A percentile compares a stretch with the other conserved stretches of the same genome.
Evolutionary conservation across 2,888 invertebrate genomes (phyloP).

Genomic region (Platycheirus rosarum): DNA sequence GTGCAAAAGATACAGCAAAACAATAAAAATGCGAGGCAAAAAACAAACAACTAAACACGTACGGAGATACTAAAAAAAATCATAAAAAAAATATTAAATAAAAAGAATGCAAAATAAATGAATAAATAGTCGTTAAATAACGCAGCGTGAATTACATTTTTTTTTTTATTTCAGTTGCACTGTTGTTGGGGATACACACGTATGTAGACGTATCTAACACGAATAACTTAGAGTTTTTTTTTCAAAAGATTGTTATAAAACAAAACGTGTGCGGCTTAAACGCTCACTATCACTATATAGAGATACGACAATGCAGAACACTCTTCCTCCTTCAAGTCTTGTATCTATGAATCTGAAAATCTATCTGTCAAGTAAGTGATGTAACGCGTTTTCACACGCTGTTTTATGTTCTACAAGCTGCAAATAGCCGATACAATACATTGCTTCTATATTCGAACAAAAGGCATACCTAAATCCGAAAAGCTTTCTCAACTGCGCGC

Average conservation of each 20-base stretch:
- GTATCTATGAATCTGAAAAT: slow-evolving; percentile 21
- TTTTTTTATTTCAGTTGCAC: slow-evolving; percentile 26
- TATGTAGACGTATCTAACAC: slow-evolving; percentile 1
- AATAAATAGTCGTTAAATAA: slow-evolving; percentile 62
- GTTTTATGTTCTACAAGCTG: slow-evolving; percentile 45
- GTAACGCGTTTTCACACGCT: slow-evolving; percentile 69
- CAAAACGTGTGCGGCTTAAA: slow-evolving; percentile 19
- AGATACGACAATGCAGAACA: slow-evolving; percentile 7
- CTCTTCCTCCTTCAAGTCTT: slow-evolving; percentile 27
- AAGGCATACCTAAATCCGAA: not conserved
- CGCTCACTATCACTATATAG: slow-evolving; percentile 7
- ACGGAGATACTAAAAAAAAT: slow-evolving; percentile 31
- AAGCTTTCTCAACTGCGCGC: slow-evolving; percentile 52
- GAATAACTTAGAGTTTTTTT: too few species aligned
- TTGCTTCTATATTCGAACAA: slow-evolving; percentile 33
- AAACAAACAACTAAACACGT: slow-evolving; percentile 8
- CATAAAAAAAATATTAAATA: slow-evolving; percentile 12
- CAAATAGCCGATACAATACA: slow-evolving; percentile 9
- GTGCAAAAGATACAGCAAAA: slow-evolving; percentile 16
- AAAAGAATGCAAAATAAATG: slow-evolving; percentile 57
- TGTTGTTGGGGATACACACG: slow-evolving; percentile 29
- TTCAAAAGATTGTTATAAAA: slow-evolving; percentile 30
- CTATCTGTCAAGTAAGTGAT: slow-evolving; percentile 32
- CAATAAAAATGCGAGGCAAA: slow-evolving; percentile 20
- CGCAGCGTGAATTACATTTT: slow-evolving; percentile 63